phyloP scores from a whole-genome alignment of 2,888 invertebrate species.

The Saturnia japonica region DNA sequence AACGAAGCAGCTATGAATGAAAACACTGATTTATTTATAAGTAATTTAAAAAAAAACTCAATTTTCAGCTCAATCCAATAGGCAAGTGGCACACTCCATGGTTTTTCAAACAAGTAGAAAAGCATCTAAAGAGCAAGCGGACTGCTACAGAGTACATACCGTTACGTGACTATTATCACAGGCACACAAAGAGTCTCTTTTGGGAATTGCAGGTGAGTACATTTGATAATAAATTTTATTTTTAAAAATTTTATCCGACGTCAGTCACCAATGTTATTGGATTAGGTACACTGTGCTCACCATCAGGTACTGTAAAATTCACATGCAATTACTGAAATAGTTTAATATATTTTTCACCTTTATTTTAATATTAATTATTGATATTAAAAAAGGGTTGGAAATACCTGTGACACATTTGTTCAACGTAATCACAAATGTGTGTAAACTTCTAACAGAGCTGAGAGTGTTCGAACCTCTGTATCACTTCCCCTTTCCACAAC shows the following conservation, averaged over 20 bases:
- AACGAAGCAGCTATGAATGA: no score
- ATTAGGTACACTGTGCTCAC: no score
- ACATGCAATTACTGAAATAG: no score
- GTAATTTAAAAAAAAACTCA: neutral
- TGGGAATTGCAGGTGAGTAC: conserved; percentile 88
- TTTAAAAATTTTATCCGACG: no score
- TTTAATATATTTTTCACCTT: neutral
- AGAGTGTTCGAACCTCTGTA: no score
- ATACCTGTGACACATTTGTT: neutral
- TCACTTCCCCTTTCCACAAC: no score
- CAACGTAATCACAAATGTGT: neutral
- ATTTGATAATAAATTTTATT: no score
- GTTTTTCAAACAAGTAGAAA: conserved; percentile 90
- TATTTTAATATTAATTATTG: neutral
- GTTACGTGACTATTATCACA: conserved; percentile 90
- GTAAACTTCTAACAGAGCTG: neutral
- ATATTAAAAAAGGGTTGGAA: no score
- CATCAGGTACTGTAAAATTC: no score
- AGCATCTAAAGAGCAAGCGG: conserved; percentile 58
- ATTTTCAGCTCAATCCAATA: conserved; percentile 85
- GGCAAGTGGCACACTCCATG: conserved; percentile 91
- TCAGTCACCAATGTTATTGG: no score
- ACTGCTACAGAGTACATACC: conserved; percentile 86
- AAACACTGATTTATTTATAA: neutral
- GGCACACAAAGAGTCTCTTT: conserved; percentile 90